Percentiles rank a stretch among this genome's conserved stretches.
These are phyloP conservation scores for Vanessa atalanta DNA, from an alignment of 1,140 invertebrate species.

Conservation along the genomic window DNA sequence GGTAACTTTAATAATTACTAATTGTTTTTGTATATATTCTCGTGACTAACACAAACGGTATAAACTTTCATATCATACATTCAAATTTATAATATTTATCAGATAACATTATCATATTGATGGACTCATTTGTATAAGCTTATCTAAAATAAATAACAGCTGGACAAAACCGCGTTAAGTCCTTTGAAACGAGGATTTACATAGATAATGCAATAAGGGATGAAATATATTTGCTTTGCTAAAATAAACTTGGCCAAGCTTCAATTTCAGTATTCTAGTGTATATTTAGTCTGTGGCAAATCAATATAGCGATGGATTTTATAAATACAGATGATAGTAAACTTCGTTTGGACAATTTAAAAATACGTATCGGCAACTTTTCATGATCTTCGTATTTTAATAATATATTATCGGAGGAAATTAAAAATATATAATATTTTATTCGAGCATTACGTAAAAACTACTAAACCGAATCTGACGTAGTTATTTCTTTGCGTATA, in stretches of 20 bases:
- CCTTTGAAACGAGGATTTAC: conserved; percentile 22
- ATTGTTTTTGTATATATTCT: too few species aligned
- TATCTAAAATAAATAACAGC: conserved; percentile 21
- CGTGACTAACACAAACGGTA: too few species aligned
- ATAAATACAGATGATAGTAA: background rate
- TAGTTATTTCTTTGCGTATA: too few species aligned
- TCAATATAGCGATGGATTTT: background rate
- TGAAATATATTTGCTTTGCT: conserved; percentile 19
- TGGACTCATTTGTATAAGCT: background rate
- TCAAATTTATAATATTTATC: background rate
- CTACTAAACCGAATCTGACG: too few species aligned
- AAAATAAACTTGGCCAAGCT: conserved; percentile 11
- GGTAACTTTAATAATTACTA: too few species aligned
- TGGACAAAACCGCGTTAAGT: conserved; percentile 9
- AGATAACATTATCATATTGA: background rate
- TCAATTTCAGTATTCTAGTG: background rate
- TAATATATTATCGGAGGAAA: too few species aligned
- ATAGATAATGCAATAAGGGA: conserved; percentile 21
- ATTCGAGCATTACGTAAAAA: too few species aligned
- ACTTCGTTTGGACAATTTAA: background rate
- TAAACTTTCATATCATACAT: background rate
- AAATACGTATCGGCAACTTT: background rate
- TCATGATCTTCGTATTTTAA: too few species aligned
- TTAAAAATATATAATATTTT: too few species aligned
- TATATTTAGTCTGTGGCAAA: background rate